Evolutionary conservation across 2,797 vertebrate genomes (phyloP), one percentile per base, ranked within the genome.

Genomic region (Scyliorhinus canicula): DNA sequence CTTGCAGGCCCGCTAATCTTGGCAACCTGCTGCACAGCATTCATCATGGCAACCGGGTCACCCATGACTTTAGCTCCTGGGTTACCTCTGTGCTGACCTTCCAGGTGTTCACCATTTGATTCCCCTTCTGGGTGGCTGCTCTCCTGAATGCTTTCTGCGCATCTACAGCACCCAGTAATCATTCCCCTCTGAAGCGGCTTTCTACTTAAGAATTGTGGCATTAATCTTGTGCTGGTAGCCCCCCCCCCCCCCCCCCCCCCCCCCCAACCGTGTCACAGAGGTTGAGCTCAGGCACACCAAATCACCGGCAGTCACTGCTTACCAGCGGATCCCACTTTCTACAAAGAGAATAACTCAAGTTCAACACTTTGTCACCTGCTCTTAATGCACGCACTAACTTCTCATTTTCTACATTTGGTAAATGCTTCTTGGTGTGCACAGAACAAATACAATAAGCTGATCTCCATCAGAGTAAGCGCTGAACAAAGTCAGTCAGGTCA

Each of bases 1-100:
- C 35, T 96, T 86, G 95, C 95, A 95, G 95, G 91, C 79, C 95
- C 28, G 0, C 63, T 85, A 95, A 95, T 95, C 96, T 95, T 55
- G 95, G 95, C 85, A n/a, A 95, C 24, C 95, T 40, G 63, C 14
- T 85, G 84, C 95, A 95, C 35, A 67, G 86, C 0, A 95, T 60
- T 95, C 95, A 95, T 95, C 96, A 69, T 95, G 90, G 95, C 95
- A 93, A 95, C 94, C 60, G 94, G 88, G 52, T 67, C 93, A 95
- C 77, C 0, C 35, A 95, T 95, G 91, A 93, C 60, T 95, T 95
- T 95, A 95, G 90, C 84, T 95, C 96, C 95, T 67, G 67, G n/a
- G 86, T 47, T 35, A 79, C 55, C 95, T 69, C 95, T 95, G 50
- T 3, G 4, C 88, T 60, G 14, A 95, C 3, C 95, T 21, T 69